Conservation (phyloP, 2,888 invertebrate species). For the Chymomyza procnemis region DNA sequence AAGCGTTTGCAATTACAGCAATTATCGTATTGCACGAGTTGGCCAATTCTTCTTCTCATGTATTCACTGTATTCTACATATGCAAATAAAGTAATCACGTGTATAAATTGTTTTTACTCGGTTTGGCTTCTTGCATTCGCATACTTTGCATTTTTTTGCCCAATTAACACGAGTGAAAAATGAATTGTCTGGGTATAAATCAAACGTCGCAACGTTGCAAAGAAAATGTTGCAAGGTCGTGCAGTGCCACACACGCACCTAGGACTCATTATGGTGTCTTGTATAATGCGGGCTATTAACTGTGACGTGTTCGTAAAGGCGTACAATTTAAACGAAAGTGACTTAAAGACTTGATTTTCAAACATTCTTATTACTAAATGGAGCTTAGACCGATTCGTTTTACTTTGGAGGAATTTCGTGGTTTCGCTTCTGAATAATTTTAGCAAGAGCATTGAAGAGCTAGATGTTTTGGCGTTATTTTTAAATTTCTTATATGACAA, state of each 20-base stretch:
- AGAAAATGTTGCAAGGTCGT: constrained; percentile 1
- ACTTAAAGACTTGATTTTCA: background rate
- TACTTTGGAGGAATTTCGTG: too few relatives aligned
- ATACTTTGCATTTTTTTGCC: constrained; percentile 8
- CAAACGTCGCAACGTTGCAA: background rate
- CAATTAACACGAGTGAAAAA: constrained; percentile 32
- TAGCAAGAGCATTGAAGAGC: too few relatives aligned
- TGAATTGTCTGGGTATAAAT: constrained; percentile 10
- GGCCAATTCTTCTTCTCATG: background rate
- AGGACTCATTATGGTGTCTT: background rate
- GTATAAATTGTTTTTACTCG: background rate
- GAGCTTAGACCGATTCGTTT: too few relatives aligned
- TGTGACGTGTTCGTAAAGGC: constrained; percentile 2
- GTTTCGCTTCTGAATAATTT: too few relatives aligned
- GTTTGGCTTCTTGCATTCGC: background rate
- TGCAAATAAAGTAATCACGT: constrained; percentile 5
- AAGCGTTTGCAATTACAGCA: background rate
- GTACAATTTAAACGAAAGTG: background rate
- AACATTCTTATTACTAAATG: too few relatives aligned
- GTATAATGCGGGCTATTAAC: constrained; percentile 34
- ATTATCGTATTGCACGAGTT: background rate
- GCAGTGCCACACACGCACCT: constrained; percentile 24
- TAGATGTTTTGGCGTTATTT: too few relatives aligned
- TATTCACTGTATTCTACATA: background rate
- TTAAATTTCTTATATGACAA: too few relatives aligned